These are phyloP conservation scores for Clanis bilineata DNA, from an alignment of 2,888 invertebrate genomes.

Conservation along the genomic window DNA sequence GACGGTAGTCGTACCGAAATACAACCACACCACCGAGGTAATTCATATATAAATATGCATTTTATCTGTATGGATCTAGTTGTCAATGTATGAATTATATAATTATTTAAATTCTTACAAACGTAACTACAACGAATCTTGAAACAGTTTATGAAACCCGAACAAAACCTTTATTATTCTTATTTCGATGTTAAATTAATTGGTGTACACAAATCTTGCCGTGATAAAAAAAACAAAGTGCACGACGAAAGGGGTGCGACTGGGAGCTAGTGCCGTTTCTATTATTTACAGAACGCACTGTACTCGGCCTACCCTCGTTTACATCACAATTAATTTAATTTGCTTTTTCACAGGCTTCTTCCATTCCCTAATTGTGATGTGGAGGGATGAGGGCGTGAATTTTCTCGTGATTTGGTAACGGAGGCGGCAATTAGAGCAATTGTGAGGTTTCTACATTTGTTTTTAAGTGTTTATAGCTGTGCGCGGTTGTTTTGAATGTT, in stretches of 20 bases:
- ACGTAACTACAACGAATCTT: background rate
- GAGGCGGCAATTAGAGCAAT: constrained; percentile 75
- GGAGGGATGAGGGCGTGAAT: constrained; percentile 74
- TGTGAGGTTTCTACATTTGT: constrained; percentile 74
- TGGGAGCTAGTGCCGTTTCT: constrained; percentile 59
- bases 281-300: constrained; percentile 69
- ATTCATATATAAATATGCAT: too few relatives aligned
- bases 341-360: constrained; percentile 80
- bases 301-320: constrained; percentile 72
- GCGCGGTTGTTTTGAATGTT: constrained; percentile 56
- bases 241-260: constrained; percentile 61
- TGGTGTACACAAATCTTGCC: background rate
- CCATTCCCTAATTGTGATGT: constrained; percentile 73
- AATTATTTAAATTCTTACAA: background rate
- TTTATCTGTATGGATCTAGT: too few relatives aligned
- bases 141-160: background rate
- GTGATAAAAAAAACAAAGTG: constrained; percentile 33
- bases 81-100: too few relatives aligned
- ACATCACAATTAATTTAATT: constrained; percentile 81
- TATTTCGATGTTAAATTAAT: background rate
- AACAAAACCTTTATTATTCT: too few relatives aligned
- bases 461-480: constrained; percentile 71
- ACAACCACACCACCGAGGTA: too few relatives aligned
- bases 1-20: too few relatives aligned
- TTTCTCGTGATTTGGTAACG: constrained; percentile 78